Evolutionary conservation across 2,888 invertebrate genomes (phyloP).

Genomic region (Nezara viridula): DNA sequence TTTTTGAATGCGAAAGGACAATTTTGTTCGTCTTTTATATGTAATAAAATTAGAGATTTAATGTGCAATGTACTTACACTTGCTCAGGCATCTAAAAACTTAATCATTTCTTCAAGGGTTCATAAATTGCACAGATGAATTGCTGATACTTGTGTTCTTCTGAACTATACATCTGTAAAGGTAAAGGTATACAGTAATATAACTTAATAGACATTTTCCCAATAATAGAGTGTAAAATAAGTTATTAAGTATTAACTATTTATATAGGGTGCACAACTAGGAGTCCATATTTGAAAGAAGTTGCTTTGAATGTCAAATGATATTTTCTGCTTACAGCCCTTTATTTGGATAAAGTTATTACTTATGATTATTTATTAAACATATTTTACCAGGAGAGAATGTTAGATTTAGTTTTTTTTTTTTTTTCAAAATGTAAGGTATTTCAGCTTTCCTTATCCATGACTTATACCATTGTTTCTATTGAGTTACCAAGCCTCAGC

Average conservation of each 20-base stretch:
- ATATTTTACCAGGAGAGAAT: conserved; percentile 18
- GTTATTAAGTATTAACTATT: conserved; percentile 5
- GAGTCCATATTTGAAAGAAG: conserved; percentile 54
- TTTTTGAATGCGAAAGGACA: conserved; percentile 57
- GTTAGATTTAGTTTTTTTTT: conserved; percentile 51
- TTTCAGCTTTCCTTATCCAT: conserved; percentile 47
- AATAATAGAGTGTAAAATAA: conserved; percentile 40
- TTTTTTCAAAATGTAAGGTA: conserved; percentile 12
- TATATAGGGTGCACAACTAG: conserved; percentile 54
- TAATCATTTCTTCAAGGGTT: conserved; percentile 9
- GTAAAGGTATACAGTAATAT: not conserved
- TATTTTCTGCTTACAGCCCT: conserved; percentile 3
- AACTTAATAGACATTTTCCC: conserved; percentile 35
- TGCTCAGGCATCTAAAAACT: conserved; percentile 53
- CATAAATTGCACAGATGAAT: not conserved
- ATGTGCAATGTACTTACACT: conserved; percentile 58
- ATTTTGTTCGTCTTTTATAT: conserved; percentile 46
- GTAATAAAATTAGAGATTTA: conserved; percentile 56
- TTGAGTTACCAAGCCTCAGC: conserved; percentile 55
- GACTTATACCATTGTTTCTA: conserved; percentile 38
- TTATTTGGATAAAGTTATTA: conserved; percentile 10
- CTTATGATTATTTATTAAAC: conserved; percentile 41
- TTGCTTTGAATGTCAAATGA: conserved; percentile 54
- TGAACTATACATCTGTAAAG: not conserved
- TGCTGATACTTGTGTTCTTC: conserved; percentile 17